These are phyloP conservation scores for Aspidoscelis tigris DNA, from an alignment of 2,113 vertebrate genomes.

Conservation along the genomic window DNA sequence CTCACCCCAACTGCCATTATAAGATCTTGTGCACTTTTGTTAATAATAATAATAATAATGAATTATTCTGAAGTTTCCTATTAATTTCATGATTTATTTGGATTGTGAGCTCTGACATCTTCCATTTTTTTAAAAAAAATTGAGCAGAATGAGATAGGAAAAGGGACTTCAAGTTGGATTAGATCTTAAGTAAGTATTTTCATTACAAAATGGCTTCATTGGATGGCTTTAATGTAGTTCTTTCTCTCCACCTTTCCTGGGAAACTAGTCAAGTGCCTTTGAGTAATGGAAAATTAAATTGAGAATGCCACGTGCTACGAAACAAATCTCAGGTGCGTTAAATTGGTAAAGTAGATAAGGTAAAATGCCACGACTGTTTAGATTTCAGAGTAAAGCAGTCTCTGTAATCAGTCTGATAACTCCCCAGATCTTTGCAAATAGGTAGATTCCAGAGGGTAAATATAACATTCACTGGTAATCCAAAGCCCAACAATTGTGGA, in stretches of 20 bases:
- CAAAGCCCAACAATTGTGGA: not conserved
- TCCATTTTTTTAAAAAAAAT: not conserved
- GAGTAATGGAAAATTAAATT: conserved; percentile 20
- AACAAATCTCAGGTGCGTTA: conserved; percentile 10
- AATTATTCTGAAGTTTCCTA: not conserved
- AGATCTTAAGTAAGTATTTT: conserved; percentile 46
- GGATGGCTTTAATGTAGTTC: conserved; percentile 19
- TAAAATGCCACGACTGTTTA: conserved; percentile 35
- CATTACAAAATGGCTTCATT: conserved; percentile 40
- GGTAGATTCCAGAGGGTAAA: not conserved
- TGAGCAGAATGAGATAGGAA: not conserved
- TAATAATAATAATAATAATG: conserved; percentile 20
- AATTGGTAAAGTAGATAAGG: conserved; percentile 38
- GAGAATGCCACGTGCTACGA: conserved; percentile 29
- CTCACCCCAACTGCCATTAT: not conserved
- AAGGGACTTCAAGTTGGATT: not conserved
- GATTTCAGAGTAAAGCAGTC: not conserved
- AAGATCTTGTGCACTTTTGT: not conserved
- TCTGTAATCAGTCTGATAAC: not conserved
- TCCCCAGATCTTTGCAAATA: not conserved
- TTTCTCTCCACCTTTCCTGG: not conserved
- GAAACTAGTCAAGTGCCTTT: not conserved
- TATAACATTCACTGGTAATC: not conserved
- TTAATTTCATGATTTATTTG: conserved; percentile 20
- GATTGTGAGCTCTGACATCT: not conserved